Base-by-base conservation (phyloP, 1,140 invertebrate species). In the Cecropterus lyciades region DNA sequence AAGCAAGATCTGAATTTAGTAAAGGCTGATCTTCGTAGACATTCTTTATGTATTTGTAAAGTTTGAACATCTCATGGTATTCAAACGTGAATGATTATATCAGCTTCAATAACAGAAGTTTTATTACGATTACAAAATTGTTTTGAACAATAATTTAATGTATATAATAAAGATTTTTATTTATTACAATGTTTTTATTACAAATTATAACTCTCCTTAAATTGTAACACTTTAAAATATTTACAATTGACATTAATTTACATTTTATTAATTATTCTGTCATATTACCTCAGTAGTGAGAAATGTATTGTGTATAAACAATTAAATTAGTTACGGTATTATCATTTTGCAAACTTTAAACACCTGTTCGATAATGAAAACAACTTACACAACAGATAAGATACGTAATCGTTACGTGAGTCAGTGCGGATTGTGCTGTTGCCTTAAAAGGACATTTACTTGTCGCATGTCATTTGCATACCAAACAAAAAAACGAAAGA, bases 91-190 rank as follows among this genome's bases (percentile, higher is more conserved):
- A 76, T 30, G 24, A 30, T 69, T 73, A 72, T 75, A 77, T 87
- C 70, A 78, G 86, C 88, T 88, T 88, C 82, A 82, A 84, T 89
- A 85, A 88, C 85, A 77, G 88, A 89, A 84, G 83, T 84, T 83
- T 82, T 82, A 78, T 80, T 85, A 84, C 71, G 73, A 82, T 86
- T 86, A 57, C 27, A 77, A 80, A 83, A 85, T 86, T 86, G 80
- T 86, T 87, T 80, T 85, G 75, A 83, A 80, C 73, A 76, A 84
- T 85, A 87, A 91, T 91, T 85, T 87, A 89, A 87, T 91, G 87
- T 89, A 89, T 89, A 89, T 78, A 82, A 82, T 82, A 91, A 89
- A 91, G 84, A 82, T 84, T 85, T 89, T 88, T 91, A 91, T 91
- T 91, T 91, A 91, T 84, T 75, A 80, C n/a, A 43, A 45, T 6